These are phyloP conservation scores for Drosophila vallismaia DNA, from an alignment of 2,888 invertebrate species.

Conservation along the genomic window DNA sequence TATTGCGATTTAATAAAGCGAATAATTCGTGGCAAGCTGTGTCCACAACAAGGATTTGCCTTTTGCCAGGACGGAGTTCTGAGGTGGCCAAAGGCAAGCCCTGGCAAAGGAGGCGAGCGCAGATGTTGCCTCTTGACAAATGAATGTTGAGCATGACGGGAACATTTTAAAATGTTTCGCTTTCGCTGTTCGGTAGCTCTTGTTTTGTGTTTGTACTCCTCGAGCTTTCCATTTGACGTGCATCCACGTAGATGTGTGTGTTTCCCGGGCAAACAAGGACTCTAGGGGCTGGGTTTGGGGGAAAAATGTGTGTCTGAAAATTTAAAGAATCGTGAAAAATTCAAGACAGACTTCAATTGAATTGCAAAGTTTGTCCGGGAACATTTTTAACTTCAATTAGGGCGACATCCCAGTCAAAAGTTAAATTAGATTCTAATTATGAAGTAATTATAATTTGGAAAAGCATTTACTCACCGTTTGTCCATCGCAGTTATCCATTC, in stretches of 20 bases:
- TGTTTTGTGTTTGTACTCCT: conserved; percentile 37
- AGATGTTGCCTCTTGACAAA: conserved; percentile 74
- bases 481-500: conserved; percentile 86
- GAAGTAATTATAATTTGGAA: not conserved
- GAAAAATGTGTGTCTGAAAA: conserved; percentile 21
- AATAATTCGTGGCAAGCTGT: conserved; percentile 61
- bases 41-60: conserved; percentile 54
- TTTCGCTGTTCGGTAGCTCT: conserved; percentile 21
- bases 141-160: conserved; percentile 67
- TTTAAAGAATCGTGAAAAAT: conserved; percentile 22
- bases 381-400: conserved; percentile 3
- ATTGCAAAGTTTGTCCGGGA: conserved; percentile 6
- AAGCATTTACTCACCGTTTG: conserved; percentile 83
- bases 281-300: not conserved
- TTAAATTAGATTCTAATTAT: not conserved
- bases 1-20: conserved; percentile 70
- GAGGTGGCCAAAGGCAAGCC: not conserved
- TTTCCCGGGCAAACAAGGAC: conserved; percentile 23
- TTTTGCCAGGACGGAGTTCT: conserved; percentile 4
- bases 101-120: conserved; percentile 39
- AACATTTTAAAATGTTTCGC: conserved; percentile 59
- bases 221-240: conserved; percentile 27
- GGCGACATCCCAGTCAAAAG: no score
- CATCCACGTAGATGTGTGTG: conserved; percentile 14
- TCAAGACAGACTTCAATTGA: not conserved